phyloP scores from a whole-genome alignment of 2,888 invertebrate species.

The Clusia tigrina region DNA sequence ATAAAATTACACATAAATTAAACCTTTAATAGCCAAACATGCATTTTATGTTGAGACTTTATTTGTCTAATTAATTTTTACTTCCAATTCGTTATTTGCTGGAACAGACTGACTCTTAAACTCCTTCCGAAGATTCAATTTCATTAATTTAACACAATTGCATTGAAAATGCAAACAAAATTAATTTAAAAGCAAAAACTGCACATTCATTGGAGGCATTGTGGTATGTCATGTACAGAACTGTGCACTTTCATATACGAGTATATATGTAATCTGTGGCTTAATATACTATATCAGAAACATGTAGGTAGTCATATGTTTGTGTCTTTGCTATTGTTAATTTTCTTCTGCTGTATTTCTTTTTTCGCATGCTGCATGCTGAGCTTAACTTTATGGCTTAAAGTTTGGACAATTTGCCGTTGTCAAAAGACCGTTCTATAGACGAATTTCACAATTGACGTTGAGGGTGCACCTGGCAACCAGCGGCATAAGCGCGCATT shows the following conservation, averaged over 20 bases:
- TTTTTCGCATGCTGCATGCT: slow-evolving; percentile 26
- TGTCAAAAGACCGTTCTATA: slow-evolving; percentile 10
- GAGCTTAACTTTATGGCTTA: slow-evolving; percentile 33
- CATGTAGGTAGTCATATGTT: background rate
- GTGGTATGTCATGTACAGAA: slow-evolving; percentile 10
- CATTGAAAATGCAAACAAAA: slow-evolving; percentile 17
- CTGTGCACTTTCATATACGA: background rate
- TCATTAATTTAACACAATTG: too few relatives aligned
- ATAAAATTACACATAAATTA: too few relatives aligned
- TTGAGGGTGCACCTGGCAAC: too few relatives aligned
- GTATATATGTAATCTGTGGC: too few relatives aligned
- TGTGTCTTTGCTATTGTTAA: background rate
- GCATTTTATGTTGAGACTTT: too few relatives aligned
- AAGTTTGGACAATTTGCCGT: slow-evolving; percentile 31
- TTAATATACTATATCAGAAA: too few relatives aligned
- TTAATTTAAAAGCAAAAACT: slow-evolving; percentile 15
- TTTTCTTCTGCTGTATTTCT: slow-evolving; percentile 20
- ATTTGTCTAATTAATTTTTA: too few relatives aligned
- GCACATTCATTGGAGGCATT: slow-evolving; percentile 13
- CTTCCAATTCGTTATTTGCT: too few relatives aligned
- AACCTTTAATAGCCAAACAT: too few relatives aligned
- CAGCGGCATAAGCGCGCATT: too few relatives aligned
- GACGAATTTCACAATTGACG: slow-evolving; percentile 39
- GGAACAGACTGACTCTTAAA: too few relatives aligned
- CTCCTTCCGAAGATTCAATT: too few relatives aligned